Conservation (phyloP, 2,888 invertebrate species). For the Drosophila macrospina region DNA sequence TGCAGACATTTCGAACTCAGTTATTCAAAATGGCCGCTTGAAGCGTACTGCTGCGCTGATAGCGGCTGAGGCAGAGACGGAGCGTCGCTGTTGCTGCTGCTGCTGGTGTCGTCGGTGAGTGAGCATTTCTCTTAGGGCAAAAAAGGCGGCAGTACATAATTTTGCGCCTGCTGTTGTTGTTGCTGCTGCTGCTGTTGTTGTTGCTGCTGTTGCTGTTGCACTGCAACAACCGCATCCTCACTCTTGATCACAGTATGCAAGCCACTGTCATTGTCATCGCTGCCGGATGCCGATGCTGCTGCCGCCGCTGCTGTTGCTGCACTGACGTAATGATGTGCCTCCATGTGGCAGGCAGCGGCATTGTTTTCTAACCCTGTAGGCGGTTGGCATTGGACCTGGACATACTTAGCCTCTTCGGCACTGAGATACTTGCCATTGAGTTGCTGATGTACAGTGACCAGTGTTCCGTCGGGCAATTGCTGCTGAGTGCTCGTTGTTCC, state of each 20-base stretch:
- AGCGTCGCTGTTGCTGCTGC: conserved; percentile 61
- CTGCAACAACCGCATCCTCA: conserved; percentile 75
- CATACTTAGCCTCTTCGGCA: conserved; percentile 84
- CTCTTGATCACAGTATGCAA: conserved; percentile 85
- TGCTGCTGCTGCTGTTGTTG: conserved; percentile 30
- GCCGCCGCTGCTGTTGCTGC: conserved; percentile 49
- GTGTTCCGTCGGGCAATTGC: conserved; percentile 53
- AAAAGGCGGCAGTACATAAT: conserved; percentile 86
- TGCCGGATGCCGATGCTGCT: conserved; percentile 43
- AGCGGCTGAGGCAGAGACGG: conserved; percentile 32
- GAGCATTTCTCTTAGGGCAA: conserved; percentile 86
- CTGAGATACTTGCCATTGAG: conserved; percentile 83
- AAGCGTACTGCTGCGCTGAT: conserved; percentile 50
- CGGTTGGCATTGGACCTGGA: conserved; percentile 76
- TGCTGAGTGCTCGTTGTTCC: conserved; percentile 51
- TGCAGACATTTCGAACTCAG: not conserved
- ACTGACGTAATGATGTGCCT: conserved; percentile 64
- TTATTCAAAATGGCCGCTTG: conserved; percentile 72
- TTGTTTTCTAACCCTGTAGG: conserved; percentile 77
- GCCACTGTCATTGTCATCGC: conserved; percentile 80
- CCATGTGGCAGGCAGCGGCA: conserved; percentile 79
- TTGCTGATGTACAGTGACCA: conserved; percentile 76
- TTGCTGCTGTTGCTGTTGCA: conserved; percentile 65
- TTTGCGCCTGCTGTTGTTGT: conserved; percentile 82
- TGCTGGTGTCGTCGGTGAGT: conserved; percentile 82